Evolutionary conservation across 2,888 invertebrate species (phyloP), one percentile per base, ranked within the genome.

Genomic region (Rotaria sp.): DNA sequence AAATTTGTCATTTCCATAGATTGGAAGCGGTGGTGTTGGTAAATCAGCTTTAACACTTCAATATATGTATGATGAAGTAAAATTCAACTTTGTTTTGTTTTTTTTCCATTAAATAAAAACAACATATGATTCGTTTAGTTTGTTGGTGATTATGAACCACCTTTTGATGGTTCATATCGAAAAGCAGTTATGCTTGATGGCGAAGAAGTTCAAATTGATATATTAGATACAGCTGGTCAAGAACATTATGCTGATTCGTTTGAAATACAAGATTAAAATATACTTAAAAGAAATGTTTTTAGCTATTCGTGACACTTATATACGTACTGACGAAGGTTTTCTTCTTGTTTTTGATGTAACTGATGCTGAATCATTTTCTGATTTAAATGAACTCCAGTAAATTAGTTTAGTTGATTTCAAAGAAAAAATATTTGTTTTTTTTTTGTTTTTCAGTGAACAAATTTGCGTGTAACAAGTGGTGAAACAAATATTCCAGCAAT

Each of bases 331-430:
- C n/a, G 99, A 99, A 92, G 99, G 99, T 41, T 99, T 99, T 92
- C 94, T 99, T 86, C 98, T 98, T 92, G 98, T 98, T 67, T 99
- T 99, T 93, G 97, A 97, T 87, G 98, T 99, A 90, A 98, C 98
- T 59, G 99, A 99, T 92, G 95, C 96, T 88, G 99, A 99, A 92
- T 97, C 97, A 92, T 99, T 99, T 93, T 96, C 97, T 91, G 96
- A 97, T 74, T 96, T 97, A 88, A 96, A 96, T 91, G 98, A 98
- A 92, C 98, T 98, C 93, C 94, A 97, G 96, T 96, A 90, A 15
- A 11, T 15, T 50, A 18, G 2, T 50, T 18, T 18, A 50, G 2
- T 2, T 50, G 15, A 11, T 15, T 15, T 55, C 26, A 5, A n/a
- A 10, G 10, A 30, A 30, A 75, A 48, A 45, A 45, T 24, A 84